Evolutionary conservation across 2,888 invertebrate species (phyloP).

Genomic region (Folsomia candida): DNA sequence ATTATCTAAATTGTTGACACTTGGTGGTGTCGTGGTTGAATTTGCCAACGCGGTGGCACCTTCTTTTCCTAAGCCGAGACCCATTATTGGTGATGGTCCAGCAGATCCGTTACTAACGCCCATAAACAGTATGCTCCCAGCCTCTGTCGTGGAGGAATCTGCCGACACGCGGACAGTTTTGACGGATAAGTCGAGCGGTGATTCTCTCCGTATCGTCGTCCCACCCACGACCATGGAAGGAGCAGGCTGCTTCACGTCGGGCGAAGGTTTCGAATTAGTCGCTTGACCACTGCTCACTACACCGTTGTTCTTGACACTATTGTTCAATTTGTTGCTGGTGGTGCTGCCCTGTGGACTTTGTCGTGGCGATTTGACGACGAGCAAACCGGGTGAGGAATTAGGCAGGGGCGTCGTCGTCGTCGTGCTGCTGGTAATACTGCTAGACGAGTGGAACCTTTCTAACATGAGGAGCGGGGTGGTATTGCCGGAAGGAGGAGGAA

Average conservation of each 20-base stretch:
- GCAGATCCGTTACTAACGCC: not conserved
- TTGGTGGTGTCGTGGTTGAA: conserved; percentile 45
- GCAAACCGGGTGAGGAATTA: not conserved
- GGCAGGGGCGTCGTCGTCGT: not conserved
- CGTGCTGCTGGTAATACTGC: not conserved
- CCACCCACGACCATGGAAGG: not conserved
- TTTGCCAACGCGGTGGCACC: conserved; percentile 43
- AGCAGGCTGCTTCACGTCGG: conserved; percentile 1
- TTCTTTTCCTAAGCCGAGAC: not conserved
- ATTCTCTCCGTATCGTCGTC: conserved; percentile 59
- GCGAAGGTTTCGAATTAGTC: not conserved
- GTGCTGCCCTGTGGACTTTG: conserved; percentile 16
- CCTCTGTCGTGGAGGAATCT: conserved; percentile 69
- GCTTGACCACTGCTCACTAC: conserved; percentile 16
- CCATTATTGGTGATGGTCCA: too few species aligned
- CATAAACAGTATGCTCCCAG: not conserved
- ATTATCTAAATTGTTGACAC: conserved; percentile 17
- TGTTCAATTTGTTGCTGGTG: conserved; percentile 15
- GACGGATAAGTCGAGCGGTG: conserved; percentile 81
- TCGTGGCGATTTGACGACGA: conserved; percentile 19
- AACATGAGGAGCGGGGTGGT: not conserved
- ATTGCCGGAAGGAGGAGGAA: too few species aligned
- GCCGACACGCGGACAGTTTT: conserved; percentile 85
- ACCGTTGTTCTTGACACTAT: conserved; percentile 11
- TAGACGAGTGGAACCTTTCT: not conserved